A percentile compares a stretch with the other conserved stretches of the same genome.
Evolutionary conservation across 2,113 vertebrate species (phyloP).

Genomic region (Corythaixoides concolor): DNA sequence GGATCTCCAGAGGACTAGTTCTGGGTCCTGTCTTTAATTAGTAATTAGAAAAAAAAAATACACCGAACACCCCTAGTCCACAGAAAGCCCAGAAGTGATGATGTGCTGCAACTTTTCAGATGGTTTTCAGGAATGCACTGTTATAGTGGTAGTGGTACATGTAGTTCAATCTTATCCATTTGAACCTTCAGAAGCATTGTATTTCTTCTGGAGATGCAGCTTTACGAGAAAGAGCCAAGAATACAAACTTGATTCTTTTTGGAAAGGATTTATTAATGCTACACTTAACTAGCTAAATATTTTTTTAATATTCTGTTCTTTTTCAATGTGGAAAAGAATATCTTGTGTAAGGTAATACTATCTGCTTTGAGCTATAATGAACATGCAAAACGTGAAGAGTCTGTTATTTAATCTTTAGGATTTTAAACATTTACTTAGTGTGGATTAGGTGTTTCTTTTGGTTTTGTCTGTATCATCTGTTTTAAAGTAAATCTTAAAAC

Average conservation of each 20-base stretch:
- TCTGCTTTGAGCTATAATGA: neutral
- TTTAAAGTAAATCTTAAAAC: constrained; percentile 21
- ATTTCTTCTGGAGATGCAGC: neutral
- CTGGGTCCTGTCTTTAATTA: neutral
- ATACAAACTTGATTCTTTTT: neutral
- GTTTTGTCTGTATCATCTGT: neutral
- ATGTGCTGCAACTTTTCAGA: neutral
- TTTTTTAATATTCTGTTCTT: neutral
- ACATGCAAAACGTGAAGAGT: neutral
- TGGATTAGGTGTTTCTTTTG: neutral
- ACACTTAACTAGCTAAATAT: neutral
- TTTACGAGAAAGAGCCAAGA: neutral
- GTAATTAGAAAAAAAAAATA: neutral
- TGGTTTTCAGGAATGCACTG: neutral
- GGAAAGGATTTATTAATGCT: neutral
- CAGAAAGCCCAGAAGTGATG: neutral
- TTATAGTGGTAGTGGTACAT: neutral
- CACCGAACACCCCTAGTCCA: accelerated
- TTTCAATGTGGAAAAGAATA: neutral
- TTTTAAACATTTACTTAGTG: neutral
- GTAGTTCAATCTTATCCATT: neutral
- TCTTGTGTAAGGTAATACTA: neutral
- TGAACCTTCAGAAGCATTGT: neutral
- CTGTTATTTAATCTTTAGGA: neutral
- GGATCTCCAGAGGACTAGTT: neutral